These are phyloP conservation scores for Drosophila persimilis DNA, from an alignment of 1,140 invertebrate species.

Conservation along the genomic window DNA sequence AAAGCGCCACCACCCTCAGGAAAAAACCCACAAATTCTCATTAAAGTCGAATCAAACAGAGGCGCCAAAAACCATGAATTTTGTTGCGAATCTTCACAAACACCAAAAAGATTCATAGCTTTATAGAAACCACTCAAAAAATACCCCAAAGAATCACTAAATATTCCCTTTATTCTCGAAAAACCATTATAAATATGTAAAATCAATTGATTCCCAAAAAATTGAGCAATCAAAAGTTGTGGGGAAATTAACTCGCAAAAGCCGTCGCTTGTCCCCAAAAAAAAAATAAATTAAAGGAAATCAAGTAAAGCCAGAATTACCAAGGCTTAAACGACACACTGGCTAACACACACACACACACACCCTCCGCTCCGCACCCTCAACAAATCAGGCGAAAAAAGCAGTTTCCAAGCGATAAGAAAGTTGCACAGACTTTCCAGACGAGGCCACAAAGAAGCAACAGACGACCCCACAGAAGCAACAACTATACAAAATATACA, in stretches of 20 bases:
- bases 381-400: conserved; percentile 64
- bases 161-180: no score
- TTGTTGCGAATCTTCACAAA: no score
- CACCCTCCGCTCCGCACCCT: neutral
- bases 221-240: conserved; percentile 43
- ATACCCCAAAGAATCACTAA: no score
- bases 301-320: conserved; percentile 23
- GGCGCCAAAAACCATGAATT: no score
- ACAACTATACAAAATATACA: neutral
- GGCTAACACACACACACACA: conserved; percentile 11
- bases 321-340: conserved; percentile 30
- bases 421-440: conserved; percentile 47
- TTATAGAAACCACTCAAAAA: no score
- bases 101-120: no score
- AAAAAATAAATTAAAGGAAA: conserved; percentile 41
- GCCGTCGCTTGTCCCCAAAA: conserved; percentile 13
- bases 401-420: conserved; percentile 58
- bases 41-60: no score
- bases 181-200: conserved; percentile 20
- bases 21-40: no score
- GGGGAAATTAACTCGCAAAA: conserved; percentile 32
- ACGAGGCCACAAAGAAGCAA: conserved; percentile 2
- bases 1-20: no score
- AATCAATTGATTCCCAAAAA: conserved; percentile 13
- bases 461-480: neutral